Conservation (phyloP, 2,113 vertebrate species). For the Merops nubicus region DNA sequence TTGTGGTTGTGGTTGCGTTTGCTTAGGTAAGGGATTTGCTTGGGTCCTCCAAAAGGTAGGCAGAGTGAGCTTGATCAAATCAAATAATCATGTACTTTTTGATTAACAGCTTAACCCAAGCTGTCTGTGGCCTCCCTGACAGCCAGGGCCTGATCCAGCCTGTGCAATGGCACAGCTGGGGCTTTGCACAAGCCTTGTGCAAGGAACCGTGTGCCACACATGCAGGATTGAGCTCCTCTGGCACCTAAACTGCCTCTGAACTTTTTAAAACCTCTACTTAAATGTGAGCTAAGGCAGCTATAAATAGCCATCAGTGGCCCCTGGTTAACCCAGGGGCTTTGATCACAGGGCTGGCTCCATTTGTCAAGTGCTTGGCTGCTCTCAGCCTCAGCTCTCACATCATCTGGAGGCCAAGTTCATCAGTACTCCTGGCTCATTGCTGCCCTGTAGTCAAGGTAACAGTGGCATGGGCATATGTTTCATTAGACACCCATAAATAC, state of each 20-base stretch:
- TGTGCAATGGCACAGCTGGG: not conserved
- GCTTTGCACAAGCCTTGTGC: not conserved
- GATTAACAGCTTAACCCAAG: not conserved
- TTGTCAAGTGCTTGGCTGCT: not conserved
- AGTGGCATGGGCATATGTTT: not conserved
- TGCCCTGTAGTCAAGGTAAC: not conserved
- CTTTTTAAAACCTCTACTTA: conserved; percentile 2
- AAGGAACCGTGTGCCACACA: fast-evolving
- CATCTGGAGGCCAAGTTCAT: not conserved
- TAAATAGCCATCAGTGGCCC: not conserved
- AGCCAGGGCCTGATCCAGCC: not conserved
- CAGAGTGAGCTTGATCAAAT: not conserved
- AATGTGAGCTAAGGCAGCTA: not conserved
- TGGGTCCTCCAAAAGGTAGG: not conserved
- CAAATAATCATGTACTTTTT: not conserved
- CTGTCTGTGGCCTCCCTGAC: not conserved
- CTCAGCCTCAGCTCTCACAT: not conserved
- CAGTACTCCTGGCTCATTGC: not conserved
- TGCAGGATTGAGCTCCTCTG: not conserved
- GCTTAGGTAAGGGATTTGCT: not conserved
- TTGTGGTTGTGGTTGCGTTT: not conserved
- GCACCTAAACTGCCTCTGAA: not conserved
- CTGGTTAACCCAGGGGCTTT: conserved; percentile 37
- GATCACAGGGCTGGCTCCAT: not conserved
- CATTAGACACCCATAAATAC: not conserved